Evolutionary conservation across 2,888 invertebrate species (phyloP), one percentile per base, ranked within the genome.

Genomic region (Linnaemya tessellans): DNA sequence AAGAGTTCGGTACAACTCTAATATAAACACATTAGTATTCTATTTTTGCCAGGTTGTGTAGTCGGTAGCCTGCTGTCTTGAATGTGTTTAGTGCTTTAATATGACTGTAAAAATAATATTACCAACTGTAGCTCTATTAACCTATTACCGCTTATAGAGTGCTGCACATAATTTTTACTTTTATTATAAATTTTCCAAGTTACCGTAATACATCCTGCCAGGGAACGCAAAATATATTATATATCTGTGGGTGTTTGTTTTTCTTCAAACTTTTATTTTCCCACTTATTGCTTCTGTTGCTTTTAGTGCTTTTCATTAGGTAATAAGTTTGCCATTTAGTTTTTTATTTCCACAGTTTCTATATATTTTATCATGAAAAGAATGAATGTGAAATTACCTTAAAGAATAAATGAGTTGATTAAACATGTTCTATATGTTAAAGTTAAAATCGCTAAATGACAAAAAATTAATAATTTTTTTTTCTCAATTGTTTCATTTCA

Each of bases 301-400:
- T 8, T 58, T n/a, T 54, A 5, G 3, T 30, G 4, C 30, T n/a
- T n/a, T 58, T 58, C 3, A 58, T 30, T 22, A n/a, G 15, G n/a
- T n/a, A 30, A 56, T 56, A 56, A 56, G 30, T 56, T 56, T 56
- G 11, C 8, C 15, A 56, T 56, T n/a, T 15, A 8, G 30, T 10
- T n/a, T 56, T 56, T 56, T 30, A 58, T 58, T 58, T 30, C 30
- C 58, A n/a, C 30, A 22, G 22, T 8, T 22, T 56, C 15, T 56
- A n/a, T 56, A n/a, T 56, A 15, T n/a, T 5, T 56, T 4, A 30
- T 1, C 3, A 1, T n/a, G 9, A 30, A 58, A 30, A 22, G 15
- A n/a, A 30, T n/a, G n/a, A 30, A 58, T 58, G 9, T n/a, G 30
- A 30, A 25, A 7, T 13, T 25, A 7, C 1, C 0, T 15, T 25